These are phyloP conservation scores for Hypothenemus hampei DNA, from an alignment of 1,140 invertebrate genomes.

Conservation along the genomic window DNA sequence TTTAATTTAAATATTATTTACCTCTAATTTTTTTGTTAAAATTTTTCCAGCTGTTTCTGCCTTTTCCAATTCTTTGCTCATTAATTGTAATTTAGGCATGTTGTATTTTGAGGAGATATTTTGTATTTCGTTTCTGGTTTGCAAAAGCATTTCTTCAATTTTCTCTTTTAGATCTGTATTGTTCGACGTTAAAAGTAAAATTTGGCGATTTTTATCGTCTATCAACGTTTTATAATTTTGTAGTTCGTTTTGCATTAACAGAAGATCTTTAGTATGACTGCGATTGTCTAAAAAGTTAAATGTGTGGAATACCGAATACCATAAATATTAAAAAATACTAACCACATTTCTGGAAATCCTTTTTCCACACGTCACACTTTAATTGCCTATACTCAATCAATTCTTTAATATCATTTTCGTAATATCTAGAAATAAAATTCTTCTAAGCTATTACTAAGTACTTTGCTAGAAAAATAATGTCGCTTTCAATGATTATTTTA, in stretches of 20 bases:
- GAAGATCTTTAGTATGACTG: conserved; percentile 31
- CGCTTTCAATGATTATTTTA: too few species aligned
- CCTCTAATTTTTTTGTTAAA: conserved; percentile 22
- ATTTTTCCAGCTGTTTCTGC: conserved; percentile 28
- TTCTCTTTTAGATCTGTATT: conserved; percentile 35
- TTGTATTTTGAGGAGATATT: conserved; percentile 37
- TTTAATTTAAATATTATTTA: conserved; percentile 9
- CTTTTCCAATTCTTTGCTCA: conserved; percentile 35
- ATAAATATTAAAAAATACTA: background rate
- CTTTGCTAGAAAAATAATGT: background rate
- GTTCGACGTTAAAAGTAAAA: conserved; percentile 26
- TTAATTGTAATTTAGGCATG: conserved; percentile 33
- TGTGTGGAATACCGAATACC: background rate
- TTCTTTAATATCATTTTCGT: conserved; percentile 33
- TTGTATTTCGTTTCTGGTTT: conserved; percentile 34
- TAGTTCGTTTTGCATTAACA: conserved; percentile 35
- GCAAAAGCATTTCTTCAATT: conserved; percentile 35
- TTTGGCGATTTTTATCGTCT: conserved; percentile 34
- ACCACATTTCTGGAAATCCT: conserved; percentile 29
- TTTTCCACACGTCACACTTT: conserved; percentile 26
- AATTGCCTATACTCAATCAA: conserved; percentile 34
- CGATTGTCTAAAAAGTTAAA: conserved; percentile 29
- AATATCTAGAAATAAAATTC: conserved; percentile 28
- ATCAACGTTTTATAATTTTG: conserved; percentile 29
- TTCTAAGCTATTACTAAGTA: background rate